Percentiles rank a stretch among this genome's conserved stretches.
phyloP scores from a whole-genome alignment of 2,888 invertebrate species.

The Ametastegia equiseti region DNA sequence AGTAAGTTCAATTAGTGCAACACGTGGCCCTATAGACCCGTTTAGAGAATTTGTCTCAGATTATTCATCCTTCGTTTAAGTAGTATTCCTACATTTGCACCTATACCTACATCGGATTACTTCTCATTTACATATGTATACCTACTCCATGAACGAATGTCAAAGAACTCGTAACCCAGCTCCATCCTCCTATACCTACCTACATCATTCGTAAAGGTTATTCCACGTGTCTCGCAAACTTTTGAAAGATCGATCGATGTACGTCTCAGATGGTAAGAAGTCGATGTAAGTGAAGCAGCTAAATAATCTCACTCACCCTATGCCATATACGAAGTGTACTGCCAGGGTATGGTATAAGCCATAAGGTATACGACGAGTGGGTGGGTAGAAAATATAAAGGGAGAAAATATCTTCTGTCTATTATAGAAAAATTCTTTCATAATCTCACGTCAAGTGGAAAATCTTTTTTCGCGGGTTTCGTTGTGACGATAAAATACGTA shows the following conservation, averaged over 20 bases:
- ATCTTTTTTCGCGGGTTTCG: neutral
- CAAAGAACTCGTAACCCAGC: too few relatives aligned
- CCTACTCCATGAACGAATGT: neutral
- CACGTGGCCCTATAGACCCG: neutral
- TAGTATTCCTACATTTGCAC: too few relatives aligned
- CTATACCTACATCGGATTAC: neutral
- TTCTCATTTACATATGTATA: neutral
- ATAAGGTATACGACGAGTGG: neutral
- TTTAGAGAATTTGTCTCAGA: neutral
- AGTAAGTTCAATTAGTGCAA: neutral
- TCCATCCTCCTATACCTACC: too few relatives aligned
- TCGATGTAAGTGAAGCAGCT: too few relatives aligned
- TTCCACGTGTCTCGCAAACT: too few relatives aligned
- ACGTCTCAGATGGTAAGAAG: too few relatives aligned
- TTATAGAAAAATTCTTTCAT: constrained; percentile 6
- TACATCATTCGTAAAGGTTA: too few relatives aligned
- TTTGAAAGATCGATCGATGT: too few relatives aligned
- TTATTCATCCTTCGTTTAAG: neutral
- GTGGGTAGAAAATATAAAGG: neutral
- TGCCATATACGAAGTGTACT: too few relatives aligned
- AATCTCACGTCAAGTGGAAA: constrained; percentile 4
- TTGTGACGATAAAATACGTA: neutral
- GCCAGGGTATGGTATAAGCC: neutral
- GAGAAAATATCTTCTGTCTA: neutral
- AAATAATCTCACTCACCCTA: too few relatives aligned